Evolutionary conservation across 2,797 vertebrate genomes (phyloP), one percentile per base, ranked within the genome.

Genomic region (Gallinago solitaria): DNA sequence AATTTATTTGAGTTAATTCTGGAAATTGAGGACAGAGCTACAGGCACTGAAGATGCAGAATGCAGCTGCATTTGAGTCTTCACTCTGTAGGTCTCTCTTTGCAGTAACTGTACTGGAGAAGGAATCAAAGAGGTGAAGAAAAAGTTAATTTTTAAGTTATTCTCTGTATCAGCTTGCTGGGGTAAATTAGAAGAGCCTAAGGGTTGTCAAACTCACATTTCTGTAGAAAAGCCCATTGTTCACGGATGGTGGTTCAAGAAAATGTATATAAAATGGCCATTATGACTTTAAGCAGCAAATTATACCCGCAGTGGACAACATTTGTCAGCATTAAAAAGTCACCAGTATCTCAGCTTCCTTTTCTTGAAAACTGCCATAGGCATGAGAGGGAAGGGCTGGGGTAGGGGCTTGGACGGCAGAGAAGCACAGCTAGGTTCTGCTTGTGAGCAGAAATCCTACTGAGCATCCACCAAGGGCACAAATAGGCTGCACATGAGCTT

Each of bases 1-100:
- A 95, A 96, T 85, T 91, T 96, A 95, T 88, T 90, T 78, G 65
- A 73, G 89, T 60, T 96, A 85, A 95, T 95, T 95, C 87, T 87
- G 47, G 50, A 90, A 96, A 95, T 37, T 1, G 11, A 90, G 92
- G 91, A 80, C 81, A 89, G 83, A 91, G 61, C 73, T 86, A 88
- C 69, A 83, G 81, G 88, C 20, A 0, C 56, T 57, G 85, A 90
- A 93, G 73, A 93, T 96, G 61, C 86, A 43, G 89, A 80, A 92
- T 75, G 56, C 73, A 83, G 54, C 56, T 95, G 24, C 93, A 56
- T 59, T 93, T 48, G 73, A 69, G 23, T 25, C 74, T 95, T 93
- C 39, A 41, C 28, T 86, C 33, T 48, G 47, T 19, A 88, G 41
- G 20, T 39, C 56, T 87, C 87, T 87, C 5, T 51, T 78, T 56